Conservation (phyloP, 2,113 vertebrate genomes). For the Vidua chalybeata region DNA sequence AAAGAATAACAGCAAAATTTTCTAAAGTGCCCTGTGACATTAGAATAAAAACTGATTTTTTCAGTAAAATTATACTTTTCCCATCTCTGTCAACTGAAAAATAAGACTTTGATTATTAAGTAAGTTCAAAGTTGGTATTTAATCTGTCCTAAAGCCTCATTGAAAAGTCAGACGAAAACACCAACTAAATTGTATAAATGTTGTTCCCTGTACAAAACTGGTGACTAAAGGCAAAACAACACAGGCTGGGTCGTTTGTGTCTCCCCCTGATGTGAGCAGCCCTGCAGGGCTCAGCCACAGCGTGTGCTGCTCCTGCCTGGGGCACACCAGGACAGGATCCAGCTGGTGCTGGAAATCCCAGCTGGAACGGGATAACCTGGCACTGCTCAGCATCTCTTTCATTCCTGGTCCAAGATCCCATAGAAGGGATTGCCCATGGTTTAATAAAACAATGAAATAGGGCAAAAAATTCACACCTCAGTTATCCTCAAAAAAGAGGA, state of each 20-base stretch:
- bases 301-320: background rate
- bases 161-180: background rate
- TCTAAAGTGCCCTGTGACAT: background rate
- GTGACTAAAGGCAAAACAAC: background rate
- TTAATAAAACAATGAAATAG: background rate
- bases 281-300: background rate
- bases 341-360: background rate
- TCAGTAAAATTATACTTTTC: background rate
- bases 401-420: background rate
- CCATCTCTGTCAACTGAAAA: background rate
- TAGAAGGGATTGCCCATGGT: background rate
- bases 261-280: accelerated
- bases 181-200: background rate
- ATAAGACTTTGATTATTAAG: background rate
- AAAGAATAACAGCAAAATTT: background rate
- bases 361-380: background rate
- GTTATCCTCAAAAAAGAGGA: background rate
- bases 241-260: accelerated
- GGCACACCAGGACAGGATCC: background rate
- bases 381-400: background rate
- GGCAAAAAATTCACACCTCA: background rate
- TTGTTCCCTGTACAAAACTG: background rate
- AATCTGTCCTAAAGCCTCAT: background rate
- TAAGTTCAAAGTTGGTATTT: background rate
- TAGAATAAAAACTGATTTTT: background rate